Evolutionary conservation across 2,113 vertebrate species (phyloP).

Genomic region (Zosterops hypoxanthus): DNA sequence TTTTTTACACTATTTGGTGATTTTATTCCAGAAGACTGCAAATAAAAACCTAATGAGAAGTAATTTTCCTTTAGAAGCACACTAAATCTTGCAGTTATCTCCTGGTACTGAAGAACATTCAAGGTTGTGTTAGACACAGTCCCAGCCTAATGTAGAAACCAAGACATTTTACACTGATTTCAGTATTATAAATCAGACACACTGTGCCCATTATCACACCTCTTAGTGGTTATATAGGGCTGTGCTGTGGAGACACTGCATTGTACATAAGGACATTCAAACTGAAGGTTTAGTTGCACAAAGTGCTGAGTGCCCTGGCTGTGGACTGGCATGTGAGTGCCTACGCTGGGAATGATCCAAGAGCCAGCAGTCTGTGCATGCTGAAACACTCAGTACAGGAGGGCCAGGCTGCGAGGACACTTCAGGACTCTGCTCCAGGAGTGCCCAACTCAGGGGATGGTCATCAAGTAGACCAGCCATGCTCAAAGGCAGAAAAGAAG

Average conservation of each 20-base stretch:
- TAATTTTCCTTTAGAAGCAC: background rate
- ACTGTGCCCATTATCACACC: background rate
- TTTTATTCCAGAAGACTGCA: background rate
- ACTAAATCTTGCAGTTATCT: background rate
- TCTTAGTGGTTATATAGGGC: background rate
- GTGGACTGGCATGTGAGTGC: background rate
- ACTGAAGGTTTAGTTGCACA: background rate
- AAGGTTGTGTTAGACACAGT: background rate
- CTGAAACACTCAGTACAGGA: background rate
- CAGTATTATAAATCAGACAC: background rate
- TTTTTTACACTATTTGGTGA: background rate
- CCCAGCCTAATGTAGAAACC: background rate
- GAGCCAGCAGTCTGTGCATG: background rate
- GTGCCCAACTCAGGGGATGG: fast-evolving
- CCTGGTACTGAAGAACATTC: background rate
- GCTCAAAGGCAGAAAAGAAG: background rate
- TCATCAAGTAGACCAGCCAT: background rate
- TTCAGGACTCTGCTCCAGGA: background rate
- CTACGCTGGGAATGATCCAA: background rate
- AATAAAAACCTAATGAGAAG: background rate
- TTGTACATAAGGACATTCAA: background rate
- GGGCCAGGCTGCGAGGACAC: fast-evolving
- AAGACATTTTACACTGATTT: background rate
- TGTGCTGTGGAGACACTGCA: background rate
- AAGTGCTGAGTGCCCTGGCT: background rate